phyloP scores from a whole-genome alignment of 2,113 vertebrate genomes.

The Oenanthe melanoleuca region DNA sequence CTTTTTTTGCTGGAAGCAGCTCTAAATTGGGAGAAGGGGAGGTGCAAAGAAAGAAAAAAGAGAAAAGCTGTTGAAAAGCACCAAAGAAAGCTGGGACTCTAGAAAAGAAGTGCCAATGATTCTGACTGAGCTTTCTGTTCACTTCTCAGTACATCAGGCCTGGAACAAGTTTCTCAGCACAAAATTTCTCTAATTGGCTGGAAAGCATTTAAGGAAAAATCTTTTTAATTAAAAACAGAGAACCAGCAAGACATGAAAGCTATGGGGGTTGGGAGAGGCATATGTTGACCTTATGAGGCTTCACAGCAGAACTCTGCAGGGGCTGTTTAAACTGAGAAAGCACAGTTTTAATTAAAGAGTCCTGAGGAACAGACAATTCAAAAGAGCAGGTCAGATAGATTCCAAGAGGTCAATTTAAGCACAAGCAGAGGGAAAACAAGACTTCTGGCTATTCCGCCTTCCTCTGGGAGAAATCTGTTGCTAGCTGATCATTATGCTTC shows the following conservation, averaged over 20 bases:
- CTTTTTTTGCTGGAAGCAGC: constrained; percentile 19
- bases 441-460: constrained; percentile 43
- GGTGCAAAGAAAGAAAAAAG: background rate
- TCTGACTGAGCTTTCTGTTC: constrained; percentile 57
- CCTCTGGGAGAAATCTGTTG: constrained; percentile 34
- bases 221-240: constrained; percentile 71
- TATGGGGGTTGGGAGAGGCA: constrained; percentile 63
- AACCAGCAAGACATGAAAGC: constrained; percentile 57
- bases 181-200: constrained; percentile 67
- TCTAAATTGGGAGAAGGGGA: background rate
- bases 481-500: constrained; percentile 11
- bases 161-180: constrained; percentile 55
- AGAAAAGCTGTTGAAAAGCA: constrained; percentile 32
- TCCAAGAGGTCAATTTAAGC: constrained; percentile 67
- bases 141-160: constrained; percentile 26
- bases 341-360: constrained; percentile 72
- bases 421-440: constrained; percentile 50
- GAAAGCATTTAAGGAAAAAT: constrained; percentile 67
- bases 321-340: constrained; percentile 67
- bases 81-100: constrained; percentile 15
- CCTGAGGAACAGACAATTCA: constrained; percentile 65
- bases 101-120: constrained; percentile 40
- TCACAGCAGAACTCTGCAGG: constrained; percentile 65
- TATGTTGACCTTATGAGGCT: constrained; percentile 69
- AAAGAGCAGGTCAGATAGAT: constrained; percentile 66